Evolutionary conservation across 2,113 vertebrate genomes (phyloP), one percentile per base, ranked within the genome.

Genomic region (Epinephelus lanceolatus): DNA sequence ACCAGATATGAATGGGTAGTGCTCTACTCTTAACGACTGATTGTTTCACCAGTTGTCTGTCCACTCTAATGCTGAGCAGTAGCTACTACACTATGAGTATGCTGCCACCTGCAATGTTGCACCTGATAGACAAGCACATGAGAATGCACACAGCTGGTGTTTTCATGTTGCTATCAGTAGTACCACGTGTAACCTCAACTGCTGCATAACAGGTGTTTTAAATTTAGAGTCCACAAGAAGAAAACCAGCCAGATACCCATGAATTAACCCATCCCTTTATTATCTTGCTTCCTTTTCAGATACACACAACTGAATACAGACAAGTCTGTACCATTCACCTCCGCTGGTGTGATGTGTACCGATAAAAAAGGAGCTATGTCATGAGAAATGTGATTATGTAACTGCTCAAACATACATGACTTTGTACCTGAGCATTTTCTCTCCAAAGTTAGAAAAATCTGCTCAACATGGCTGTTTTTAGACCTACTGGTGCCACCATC

Each of bases 121-220:
- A 62, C 33, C 69, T 56, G 40, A 74, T 45, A 10, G 21, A 77
- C 53, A 30, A 40, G 55, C 40, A 23, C 47, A 76, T 86, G 85
- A 74, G 86, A 93, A 86, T 14, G 18, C 51, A 76, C 19, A 71
- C 88, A 91, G 78, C 57, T 87, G 86, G 17, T 3, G 12, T 45
- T 40, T 63, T 76, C 18, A 62, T 45, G 63, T 47, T 49, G 33
- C 19, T 59, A 85, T 84, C 76, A 81, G 71, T 1, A 5, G 59
- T 60, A 23, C 81, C 71, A 71, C 33, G 0, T 70, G 59, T 17
- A 67, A 75, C 33, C 47, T 70, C 13, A 51, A 62, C 49, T 23
- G 42, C 49, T 33, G 15, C 12, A 0, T 42, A 51, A 30, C 11
- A 30, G 30, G 27, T 61, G 15, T 42, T 9, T 65, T 42, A 5